These are phyloP conservation scores for Sitophilus oryzae DNA, from an alignment of 1,140 invertebrate species.

Conservation along the genomic window DNA sequence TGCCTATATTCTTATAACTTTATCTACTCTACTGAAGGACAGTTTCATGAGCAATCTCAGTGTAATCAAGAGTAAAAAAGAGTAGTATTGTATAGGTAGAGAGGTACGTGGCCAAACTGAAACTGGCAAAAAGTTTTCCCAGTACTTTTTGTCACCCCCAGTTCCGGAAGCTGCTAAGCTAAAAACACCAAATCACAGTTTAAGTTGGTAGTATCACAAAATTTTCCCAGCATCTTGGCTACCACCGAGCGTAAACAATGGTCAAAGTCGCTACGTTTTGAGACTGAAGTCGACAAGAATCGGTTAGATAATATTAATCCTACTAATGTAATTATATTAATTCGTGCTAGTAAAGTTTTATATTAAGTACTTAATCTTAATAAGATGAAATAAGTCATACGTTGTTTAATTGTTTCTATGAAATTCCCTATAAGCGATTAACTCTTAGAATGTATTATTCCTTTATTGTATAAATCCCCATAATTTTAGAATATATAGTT, in stretches of 20 bases:
- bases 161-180: conserved; percentile 26
- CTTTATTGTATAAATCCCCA: no score
- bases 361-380: conserved; percentile 4
- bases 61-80: conserved; percentile 23
- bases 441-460: no score
- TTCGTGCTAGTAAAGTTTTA: conserved; percentile 4
- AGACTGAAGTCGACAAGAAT: conserved; percentile 11
- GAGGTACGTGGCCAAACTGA: conserved; percentile 25
- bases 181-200: conserved; percentile 40
- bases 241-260: conserved; percentile 41
- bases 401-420: not conserved
- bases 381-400: conserved; percentile 5
- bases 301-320: conserved; percentile 10
- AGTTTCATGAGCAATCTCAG: conserved; percentile 17
- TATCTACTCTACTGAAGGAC: not conserved
- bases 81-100: conserved; percentile 9
- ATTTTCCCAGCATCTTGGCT: conserved; percentile 44
- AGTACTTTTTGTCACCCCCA: conserved; percentile 38
- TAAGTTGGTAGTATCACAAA: conserved; percentile 43
- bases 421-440: no score
- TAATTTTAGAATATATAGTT: no score
- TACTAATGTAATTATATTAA: conserved; percentile 4
- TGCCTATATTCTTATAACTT: not conserved
- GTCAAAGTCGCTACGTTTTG: conserved; percentile 24
- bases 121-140: conserved; percentile 42